phyloP scores from a whole-genome alignment of 2,113 vertebrate species.

The Patagioenas fasciata region DNA sequence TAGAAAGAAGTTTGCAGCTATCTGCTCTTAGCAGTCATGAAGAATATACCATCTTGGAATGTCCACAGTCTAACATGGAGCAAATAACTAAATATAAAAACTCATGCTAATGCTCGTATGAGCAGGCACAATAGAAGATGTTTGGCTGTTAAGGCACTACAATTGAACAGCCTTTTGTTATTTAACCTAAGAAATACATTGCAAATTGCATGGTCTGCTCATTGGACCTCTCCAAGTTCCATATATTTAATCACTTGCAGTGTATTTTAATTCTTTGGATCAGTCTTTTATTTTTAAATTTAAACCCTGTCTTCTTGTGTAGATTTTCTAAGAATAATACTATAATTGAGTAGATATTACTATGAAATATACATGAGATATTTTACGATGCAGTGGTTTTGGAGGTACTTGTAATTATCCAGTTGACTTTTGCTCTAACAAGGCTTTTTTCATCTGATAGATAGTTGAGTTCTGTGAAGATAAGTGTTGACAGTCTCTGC shows the following conservation, averaged over 20 bases:
- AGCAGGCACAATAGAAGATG: background rate
- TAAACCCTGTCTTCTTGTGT: background rate
- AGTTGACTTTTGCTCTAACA: background rate
- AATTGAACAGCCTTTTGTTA: background rate
- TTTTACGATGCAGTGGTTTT: background rate
- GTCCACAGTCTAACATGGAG: background rate
- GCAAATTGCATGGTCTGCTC: background rate
- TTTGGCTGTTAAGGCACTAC: background rate
- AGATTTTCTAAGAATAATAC: background rate
- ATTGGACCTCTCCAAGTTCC: background rate
- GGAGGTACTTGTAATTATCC: slow-evolving; percentile 11
- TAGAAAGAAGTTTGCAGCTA: background rate
- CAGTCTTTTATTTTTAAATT: background rate
- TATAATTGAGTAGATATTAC: background rate
- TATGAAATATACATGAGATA: slow-evolving; percentile 7
- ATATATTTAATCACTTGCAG: background rate
- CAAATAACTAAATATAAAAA: background rate
- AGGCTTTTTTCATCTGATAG: background rate
- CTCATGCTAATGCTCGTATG: background rate
- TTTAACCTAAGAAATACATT: background rate
- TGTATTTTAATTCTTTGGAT: background rate
- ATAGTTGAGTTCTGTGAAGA: background rate
- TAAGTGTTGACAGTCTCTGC: background rate
- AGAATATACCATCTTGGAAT: background rate
- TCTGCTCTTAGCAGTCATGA: background rate